Conservation (phyloP, 2,888 invertebrate species). For the Laothoe populi region DNA sequence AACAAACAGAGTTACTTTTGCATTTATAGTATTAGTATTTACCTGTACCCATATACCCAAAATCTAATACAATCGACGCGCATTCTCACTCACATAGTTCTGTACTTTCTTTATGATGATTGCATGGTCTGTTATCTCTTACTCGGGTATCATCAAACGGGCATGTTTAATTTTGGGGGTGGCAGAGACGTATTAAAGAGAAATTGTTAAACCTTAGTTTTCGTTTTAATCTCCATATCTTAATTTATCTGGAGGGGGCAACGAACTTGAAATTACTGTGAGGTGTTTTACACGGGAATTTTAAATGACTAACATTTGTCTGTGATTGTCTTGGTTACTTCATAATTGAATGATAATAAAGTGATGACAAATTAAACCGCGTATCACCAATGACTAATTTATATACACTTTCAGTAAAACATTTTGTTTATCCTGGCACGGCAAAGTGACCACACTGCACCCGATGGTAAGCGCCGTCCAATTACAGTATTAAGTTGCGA, state of each 20-base stretch:
- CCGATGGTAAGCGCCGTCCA: no score
- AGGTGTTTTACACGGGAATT: background rate
- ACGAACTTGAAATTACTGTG: background rate
- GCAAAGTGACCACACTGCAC: no score
- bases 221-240: conserved; percentile 5
- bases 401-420: no score
- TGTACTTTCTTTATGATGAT: conserved; percentile 14
- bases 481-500: no score
- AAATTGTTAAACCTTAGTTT: conserved; percentile 4
- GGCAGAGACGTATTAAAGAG: conserved; percentile 4
- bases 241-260: background rate
- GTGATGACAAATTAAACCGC: no score
- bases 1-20: no score
- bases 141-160: background rate
- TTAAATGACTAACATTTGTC: background rate
- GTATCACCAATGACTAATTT: no score
- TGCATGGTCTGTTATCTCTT: conserved; percentile 5
- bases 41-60: no score
- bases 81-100: background rate
- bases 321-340: background rate
- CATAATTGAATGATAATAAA: no score
- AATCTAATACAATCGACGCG: background rate
- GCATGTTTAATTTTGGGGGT: conserved; percentile 14
- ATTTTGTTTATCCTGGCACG: no score
- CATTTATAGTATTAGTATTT: no score